phyloP scores from a whole-genome alignment of 2,888 invertebrate species.

The Smittia aterrima region DNA sequence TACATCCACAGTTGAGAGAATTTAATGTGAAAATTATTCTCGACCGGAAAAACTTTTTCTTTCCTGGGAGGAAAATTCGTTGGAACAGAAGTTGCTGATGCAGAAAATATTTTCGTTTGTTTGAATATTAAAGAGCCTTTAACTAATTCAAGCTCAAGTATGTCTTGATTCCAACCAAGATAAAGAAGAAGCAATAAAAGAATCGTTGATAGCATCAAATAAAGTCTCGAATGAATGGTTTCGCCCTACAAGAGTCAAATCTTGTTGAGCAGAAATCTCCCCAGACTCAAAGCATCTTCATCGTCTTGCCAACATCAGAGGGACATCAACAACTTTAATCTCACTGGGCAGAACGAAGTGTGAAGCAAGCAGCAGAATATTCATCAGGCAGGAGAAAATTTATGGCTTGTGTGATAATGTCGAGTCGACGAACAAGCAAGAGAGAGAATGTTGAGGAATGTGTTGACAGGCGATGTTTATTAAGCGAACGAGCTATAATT shows the following conservation, averaged over 20 bases:
- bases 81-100: slow-evolving; percentile 2
- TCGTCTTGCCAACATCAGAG: no score
- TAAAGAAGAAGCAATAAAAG: not conserved
- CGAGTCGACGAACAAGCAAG: slow-evolving; percentile 7
- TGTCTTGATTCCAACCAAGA: not conserved
- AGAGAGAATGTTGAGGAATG: slow-evolving; percentile 28
- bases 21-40: slow-evolving; percentile 18
- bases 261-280: no score
- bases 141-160: not conserved
- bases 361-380: not conserved
- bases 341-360: slow-evolving; percentile 7
- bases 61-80: not conserved
- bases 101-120: not conserved
- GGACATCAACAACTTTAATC: not conserved
- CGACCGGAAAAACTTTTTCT: slow-evolving; percentile 7
- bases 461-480: slow-evolving; percentile 32
- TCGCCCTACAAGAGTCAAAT: no score
- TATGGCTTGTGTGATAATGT: slow-evolving; percentile 38
- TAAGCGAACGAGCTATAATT: slow-evolving; percentile 30
- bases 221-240: no score
- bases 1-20: not conserved
- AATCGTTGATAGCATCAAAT: no score
- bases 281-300: no score
- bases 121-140: not conserved
- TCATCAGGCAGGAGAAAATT: slow-evolving; percentile 18